Evolutionary conservation across 2,888 invertebrate genomes (phyloP).

Genomic region (Monochamus alternatus): DNA sequence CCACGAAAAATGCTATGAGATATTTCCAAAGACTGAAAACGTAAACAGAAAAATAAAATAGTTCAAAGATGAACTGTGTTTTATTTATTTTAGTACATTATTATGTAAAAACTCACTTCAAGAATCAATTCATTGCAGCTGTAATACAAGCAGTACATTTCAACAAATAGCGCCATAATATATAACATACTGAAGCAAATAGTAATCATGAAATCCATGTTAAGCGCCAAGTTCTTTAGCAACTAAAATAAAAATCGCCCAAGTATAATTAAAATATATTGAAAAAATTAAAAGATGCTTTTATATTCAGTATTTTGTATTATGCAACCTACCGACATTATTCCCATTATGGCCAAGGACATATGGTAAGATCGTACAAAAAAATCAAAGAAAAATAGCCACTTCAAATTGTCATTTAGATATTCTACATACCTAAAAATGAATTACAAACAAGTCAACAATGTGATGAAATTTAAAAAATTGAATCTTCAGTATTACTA

Average conservation of each 20-base stretch:
- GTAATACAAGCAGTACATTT: conserved; percentile 6
- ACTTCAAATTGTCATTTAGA: conserved; percentile 20
- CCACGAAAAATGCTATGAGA: not conserved
- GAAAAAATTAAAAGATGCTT: too few species aligned
- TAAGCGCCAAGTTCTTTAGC: not conserved
- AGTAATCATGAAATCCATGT: not conserved
- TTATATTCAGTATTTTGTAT: too few species aligned
- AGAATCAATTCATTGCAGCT: conserved; percentile 2
- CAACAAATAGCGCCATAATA: not conserved
- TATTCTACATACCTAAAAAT: conserved; percentile 26
- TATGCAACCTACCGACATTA: conserved; percentile 19
- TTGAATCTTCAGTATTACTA: too few species aligned
- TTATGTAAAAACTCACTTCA: conserved; percentile 1
- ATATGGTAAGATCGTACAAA: conserved; percentile 30
- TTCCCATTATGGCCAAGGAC: conserved; percentile 10
- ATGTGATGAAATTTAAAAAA: too few species aligned
- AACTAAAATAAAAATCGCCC: too few species aligned
- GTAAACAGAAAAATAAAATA: not conserved
- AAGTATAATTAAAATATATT: too few species aligned
- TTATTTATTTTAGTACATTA: too few species aligned
- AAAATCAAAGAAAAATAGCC: conserved; percentile 25
- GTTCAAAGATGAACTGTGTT: not conserved
- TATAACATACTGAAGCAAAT: not conserved
- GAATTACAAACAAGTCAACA: too few species aligned
- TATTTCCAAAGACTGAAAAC: conserved; percentile 21